Evolutionary conservation across 2,797 vertebrate species (phyloP).

Genomic region (Darevskia mixta): DNA sequence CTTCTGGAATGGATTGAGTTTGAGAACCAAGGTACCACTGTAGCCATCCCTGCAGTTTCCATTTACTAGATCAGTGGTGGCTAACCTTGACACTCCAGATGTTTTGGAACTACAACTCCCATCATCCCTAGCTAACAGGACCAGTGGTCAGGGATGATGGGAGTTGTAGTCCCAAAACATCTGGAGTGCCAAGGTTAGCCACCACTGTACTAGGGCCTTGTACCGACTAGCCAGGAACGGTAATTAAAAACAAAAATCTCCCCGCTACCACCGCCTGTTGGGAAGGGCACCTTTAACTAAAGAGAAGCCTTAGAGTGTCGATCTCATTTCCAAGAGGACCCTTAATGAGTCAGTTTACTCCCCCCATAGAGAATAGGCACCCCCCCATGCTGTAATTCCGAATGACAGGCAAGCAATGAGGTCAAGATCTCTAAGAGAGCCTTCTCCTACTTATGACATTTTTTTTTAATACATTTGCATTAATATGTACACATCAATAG

Average conservation of each 20-base stretch:
- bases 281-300: not conserved
- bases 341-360: not conserved
- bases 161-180: too few species aligned
- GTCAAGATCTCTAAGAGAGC: not conserved
- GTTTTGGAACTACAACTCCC: too few species aligned
- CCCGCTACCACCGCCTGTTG: not conserved
- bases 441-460: not conserved
- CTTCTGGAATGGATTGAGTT: too few species aligned
- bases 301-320: not conserved
- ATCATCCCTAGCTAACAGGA: too few species aligned
- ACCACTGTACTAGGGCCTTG: not conserved
- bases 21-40: too few species aligned
- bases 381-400: too few species aligned
- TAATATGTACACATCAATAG: fast-evolving
- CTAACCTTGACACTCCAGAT: too few species aligned
- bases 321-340: not conserved
- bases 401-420: not conserved
- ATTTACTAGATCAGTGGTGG: too few species aligned
- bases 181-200: too few species aligned
- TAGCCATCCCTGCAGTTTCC: too few species aligned
- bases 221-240: not conserved
- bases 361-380: not conserved
- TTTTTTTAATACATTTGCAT: not conserved
- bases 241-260: not conserved
- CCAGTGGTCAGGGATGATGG: too few species aligned